These are phyloP conservation scores for Megathymus violae DNA, from an alignment of 1,140 invertebrate genomes.

Conservation along the genomic window DNA sequence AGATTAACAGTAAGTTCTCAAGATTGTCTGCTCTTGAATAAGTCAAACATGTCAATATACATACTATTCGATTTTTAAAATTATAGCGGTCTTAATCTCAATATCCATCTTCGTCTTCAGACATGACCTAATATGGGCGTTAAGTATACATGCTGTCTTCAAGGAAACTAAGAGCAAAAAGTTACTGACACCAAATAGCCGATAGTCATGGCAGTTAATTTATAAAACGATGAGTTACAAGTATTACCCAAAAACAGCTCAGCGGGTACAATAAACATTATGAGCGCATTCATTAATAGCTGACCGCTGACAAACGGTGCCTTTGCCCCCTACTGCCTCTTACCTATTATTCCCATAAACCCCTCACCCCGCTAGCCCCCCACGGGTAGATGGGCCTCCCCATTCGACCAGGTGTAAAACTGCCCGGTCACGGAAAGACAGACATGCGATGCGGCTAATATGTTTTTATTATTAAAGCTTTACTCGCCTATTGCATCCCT, in stretches of 20 bases:
- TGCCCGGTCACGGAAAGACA: conserved; percentile 79
- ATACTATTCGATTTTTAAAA: too few relatives aligned
- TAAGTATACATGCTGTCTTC: not conserved
- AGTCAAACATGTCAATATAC: too few relatives aligned
- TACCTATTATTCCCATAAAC: conserved; percentile 64
- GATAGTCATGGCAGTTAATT: conserved; percentile 69
- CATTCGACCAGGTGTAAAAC: conserved; percentile 79
- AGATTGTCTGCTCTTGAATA: too few relatives aligned
- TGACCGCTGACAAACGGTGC: conserved; percentile 76
- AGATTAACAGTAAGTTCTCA: too few relatives aligned
- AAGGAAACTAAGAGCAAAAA: conserved; percentile 19
- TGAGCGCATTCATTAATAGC: conserved; percentile 78
- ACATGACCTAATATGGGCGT: too few relatives aligned
- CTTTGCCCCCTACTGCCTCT: conserved; percentile 56
- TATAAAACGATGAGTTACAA: conserved; percentile 76
- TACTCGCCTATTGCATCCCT: conserved; percentile 66
- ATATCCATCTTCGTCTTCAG: too few relatives aligned
- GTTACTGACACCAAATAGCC: conserved; percentile 32
- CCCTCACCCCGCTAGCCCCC: conserved; percentile 53
- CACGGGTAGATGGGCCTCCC: conserved; percentile 45
- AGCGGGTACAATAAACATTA: conserved; percentile 78
- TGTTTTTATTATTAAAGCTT: conserved; percentile 80
- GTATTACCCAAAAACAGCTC: conserved; percentile 67
- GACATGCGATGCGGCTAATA: conserved; percentile 82
- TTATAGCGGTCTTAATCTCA: too few relatives aligned